Percentiles rank a stretch among this genome's conserved stretches.
phyloP scores from a whole-genome alignment of 2,797 vertebrate genomes.

The Falco rusticolus region DNA sequence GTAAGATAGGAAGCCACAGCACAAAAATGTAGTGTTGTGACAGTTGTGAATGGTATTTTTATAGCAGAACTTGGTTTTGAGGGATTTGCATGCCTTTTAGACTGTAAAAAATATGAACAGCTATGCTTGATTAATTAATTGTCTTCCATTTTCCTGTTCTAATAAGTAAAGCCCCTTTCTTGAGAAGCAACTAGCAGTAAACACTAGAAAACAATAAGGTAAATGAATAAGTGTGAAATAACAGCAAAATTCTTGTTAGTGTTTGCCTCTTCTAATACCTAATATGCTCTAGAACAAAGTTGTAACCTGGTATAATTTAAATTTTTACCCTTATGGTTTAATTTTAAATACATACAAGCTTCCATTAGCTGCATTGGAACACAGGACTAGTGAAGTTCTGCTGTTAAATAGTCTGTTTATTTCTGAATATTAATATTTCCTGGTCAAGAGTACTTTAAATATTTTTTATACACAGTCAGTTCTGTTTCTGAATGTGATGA shows the following conservation, averaged over 20 bases:
- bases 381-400: background rate
- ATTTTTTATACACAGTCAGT: background rate
- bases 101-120: background rate
- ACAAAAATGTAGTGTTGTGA: background rate
- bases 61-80: background rate
- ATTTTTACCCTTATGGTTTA: background rate
- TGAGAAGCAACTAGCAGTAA: background rate
- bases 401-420: background rate
- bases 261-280: background rate
- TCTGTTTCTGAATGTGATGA: background rate
- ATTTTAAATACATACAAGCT: background rate
- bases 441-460: background rate
- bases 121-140: background rate
- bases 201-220: background rate
- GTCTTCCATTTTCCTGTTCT: background rate
- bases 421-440: background rate
- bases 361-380: background rate
- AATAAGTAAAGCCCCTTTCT: background rate
- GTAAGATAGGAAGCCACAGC: background rate
- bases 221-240: background rate
- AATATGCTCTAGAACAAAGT: background rate
- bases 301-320: background rate
- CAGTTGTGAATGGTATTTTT: background rate
- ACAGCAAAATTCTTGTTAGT: background rate
- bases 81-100: background rate